A percentile compares a stretch with the other conserved stretches of the same genome.
These are phyloP conservation scores for Pocota personata DNA, from an alignment of 2,888 invertebrate species.

Conservation along the genomic window DNA sequence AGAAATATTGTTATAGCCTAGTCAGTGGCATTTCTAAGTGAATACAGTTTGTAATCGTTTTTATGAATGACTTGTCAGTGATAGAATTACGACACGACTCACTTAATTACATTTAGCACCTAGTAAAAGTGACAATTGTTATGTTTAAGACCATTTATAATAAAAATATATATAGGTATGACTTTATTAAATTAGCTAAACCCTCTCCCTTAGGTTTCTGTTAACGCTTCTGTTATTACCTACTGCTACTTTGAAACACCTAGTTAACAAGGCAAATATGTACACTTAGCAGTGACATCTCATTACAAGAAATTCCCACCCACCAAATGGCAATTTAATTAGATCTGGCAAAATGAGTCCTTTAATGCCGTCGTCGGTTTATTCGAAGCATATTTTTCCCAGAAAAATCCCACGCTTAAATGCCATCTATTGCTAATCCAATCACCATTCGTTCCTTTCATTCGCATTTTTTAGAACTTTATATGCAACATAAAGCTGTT, in stretches of 20 bases:
- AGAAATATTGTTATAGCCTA: no score
- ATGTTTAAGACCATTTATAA: neutral
- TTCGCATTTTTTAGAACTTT: conserved; percentile 52
- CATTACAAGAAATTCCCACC: conserved; percentile 27
- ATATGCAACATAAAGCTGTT: conserved; percentile 67
- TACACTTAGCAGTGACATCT: conserved; percentile 34
- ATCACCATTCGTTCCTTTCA: conserved; percentile 67
- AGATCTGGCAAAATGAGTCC: conserved; percentile 22
- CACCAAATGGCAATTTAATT: conserved; percentile 49
- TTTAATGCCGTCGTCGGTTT: conserved; percentile 6
- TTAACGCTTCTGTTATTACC: neutral
- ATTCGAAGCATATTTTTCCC: neutral
- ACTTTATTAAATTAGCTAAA: neutral
- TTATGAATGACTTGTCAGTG: no score
- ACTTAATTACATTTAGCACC: no score
- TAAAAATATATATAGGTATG: no score
- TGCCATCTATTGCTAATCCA: conserved; percentile 49
- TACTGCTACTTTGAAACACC: neutral
- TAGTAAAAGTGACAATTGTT: no score
- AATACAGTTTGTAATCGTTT: no score
- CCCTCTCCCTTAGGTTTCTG: neutral
- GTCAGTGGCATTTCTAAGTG: no score
- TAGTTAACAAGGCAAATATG: conserved; percentile 2
- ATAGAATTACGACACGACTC: no score
- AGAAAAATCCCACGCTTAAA: conserved; percentile 23